Base-by-base conservation (phyloP, 2,113 vertebrate species). In the Erythrolamprus reginae region DNA sequence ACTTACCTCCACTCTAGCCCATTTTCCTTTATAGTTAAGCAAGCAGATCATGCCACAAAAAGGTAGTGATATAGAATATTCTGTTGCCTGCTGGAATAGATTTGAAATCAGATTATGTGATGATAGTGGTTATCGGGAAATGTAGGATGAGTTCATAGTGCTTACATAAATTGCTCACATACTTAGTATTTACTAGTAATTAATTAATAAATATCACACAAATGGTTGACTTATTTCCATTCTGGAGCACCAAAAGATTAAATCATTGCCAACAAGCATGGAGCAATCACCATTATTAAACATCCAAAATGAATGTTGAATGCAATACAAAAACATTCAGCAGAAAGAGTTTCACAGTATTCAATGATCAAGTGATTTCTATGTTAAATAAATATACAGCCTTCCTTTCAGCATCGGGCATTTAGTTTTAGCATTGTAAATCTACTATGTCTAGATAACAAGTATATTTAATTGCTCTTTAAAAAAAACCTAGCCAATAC, bases 11-110 rank as follows among this genome's bases (percentile, higher is more conserved):
- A 97, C 98, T 95, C 99, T 98, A 88, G 98, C 96, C 98, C 97
- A 99, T 93, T 98, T 98, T 94, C 97, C 98, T 97, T 98, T 98
- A 95, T 96, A 97, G 86, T 96, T 96, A 87, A 98, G 97, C 88
- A 99, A 96, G 96, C 98, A 99, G 91, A 98, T 95, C 95, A 98
- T 99, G 89, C 99, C 98, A 96, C 95, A 98, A 95, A 98, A 99
- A 23, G 99, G 98, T 85, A 97, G 93, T 0, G 97, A 98, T 77
- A 99, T 96, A 90, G 98, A 96, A 87, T 94, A 97, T 28, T 98
- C 98, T 9, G 97, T 96, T 4, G 97, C 97, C 53, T 98, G 97
- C 93, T 97, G 89, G 53, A 96, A 93, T 88, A 91, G 95, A 96
- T 92, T 1, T 13, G 93, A 10, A 89, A 33, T 10, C 26, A 50